phyloP scores from a whole-genome alignment of 2,888 invertebrate species.

The Rhopalosiphum nymphaeae region DNA sequence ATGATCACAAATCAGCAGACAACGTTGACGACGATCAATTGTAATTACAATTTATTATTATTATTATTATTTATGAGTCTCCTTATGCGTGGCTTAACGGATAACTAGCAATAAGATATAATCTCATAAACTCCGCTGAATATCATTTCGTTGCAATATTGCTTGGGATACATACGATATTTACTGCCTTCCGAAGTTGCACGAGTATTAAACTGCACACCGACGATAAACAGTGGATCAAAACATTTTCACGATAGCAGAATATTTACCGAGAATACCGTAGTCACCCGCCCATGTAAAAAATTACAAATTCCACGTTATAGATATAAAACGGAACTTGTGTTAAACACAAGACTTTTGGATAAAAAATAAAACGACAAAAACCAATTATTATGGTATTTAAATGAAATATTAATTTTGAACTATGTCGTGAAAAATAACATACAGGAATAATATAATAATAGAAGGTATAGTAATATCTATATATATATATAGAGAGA shows the following conservation, averaged over 20 bases:
- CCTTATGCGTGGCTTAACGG: background rate
- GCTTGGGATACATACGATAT: background rate
- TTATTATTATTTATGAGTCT: background rate
- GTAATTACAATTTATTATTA: background rate
- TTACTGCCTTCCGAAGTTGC: background rate
- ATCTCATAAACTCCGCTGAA: conserved; percentile 14
- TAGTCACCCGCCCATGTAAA: background rate
- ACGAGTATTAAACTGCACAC: background rate
- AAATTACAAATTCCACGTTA: background rate
- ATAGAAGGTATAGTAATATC: background rate
- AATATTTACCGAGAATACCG: background rate
- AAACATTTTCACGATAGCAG: background rate
- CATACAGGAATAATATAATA: background rate
- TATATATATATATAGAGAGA: too few relatives aligned
- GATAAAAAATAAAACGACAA: background rate
- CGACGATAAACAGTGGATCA: background rate
- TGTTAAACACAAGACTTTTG: background rate
- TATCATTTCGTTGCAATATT: background rate
- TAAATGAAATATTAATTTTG: background rate
- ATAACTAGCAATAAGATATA: conserved; percentile 22
- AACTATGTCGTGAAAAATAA: background rate
- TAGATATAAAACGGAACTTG: background rate
- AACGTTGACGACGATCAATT: background rate
- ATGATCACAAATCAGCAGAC: background rate
- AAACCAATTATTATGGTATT: background rate